phyloP scores from a whole-genome alignment of 2,797 vertebrate genomes.

The Delichon dasypus region DNA sequence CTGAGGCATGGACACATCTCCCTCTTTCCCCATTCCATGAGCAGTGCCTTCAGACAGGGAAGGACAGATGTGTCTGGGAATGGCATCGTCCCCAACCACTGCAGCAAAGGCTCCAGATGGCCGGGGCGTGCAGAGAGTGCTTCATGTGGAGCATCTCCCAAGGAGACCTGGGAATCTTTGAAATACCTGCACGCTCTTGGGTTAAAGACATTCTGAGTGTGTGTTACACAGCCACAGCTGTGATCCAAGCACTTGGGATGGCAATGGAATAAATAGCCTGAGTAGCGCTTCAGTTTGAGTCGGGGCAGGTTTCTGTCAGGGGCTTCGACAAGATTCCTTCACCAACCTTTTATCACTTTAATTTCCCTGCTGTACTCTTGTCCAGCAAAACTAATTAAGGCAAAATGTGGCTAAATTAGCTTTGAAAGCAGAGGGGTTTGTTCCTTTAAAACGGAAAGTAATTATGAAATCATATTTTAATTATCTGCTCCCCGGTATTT shows the following conservation, averaged over 20 bases:
- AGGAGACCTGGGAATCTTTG: neutral
- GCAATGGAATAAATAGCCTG: neutral
- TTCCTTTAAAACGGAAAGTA: neutral
- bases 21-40: neutral
- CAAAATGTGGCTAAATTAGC: neutral
- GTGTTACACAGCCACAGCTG: neutral
- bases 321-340: neutral
- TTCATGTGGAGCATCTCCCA: neutral
- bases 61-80: neutral
- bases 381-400: neutral
- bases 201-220: neutral
- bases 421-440: neutral
- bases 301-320: neutral
- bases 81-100: neutral
- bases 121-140: neutral
- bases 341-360: neutral
- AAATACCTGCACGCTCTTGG: neutral
- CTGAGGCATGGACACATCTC: accelerated
- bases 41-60: neutral
- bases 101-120: neutral
- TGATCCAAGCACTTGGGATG: neutral
- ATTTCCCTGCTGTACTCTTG: neutral
- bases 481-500: neutral
- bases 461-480: neutral
- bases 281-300: neutral